Evolutionary conservation across 2,888 invertebrate species (phyloP).

Genomic region (Thecophora atra): DNA sequence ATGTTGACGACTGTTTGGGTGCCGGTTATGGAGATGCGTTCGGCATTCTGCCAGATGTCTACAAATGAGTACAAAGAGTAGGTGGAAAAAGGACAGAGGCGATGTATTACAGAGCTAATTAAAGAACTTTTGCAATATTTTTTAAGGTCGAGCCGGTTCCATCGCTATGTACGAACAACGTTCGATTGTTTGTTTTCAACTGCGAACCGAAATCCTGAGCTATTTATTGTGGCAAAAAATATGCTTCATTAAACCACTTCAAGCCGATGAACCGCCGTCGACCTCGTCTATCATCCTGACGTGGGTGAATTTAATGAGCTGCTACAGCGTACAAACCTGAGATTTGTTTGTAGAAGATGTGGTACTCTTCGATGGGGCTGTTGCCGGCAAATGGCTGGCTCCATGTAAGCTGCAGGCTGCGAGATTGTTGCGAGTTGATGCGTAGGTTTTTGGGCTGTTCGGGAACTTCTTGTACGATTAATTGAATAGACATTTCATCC

Average conservation of each 20-base stretch:
- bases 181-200: too few relatives aligned
- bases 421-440: constrained; percentile 84
- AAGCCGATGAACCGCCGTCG: too few relatives aligned
- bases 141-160: too few relatives aligned
- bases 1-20: constrained; percentile 84
- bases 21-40: constrained; percentile 83
- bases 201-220: not conserved
- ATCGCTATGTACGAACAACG: too few relatives aligned
- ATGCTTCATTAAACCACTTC: not conserved
- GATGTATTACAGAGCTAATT: constrained; percentile 5
- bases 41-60: constrained; percentile 85
- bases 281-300: too few relatives aligned
- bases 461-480: constrained; percentile 90
- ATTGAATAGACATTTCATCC: constrained; percentile 89
- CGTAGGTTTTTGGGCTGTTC: constrained; percentile 88
- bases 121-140: constrained; percentile 7
- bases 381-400: constrained; percentile 89
- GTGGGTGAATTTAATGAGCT: not conserved
- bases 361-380: constrained; percentile 87
- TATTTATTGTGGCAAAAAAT: constrained; percentile 10
- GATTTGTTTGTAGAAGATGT: constrained; percentile 88
- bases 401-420: constrained; percentile 88
- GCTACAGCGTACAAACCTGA: constrained; percentile 64
- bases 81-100: constrained; percentile 35
- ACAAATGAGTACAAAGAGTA: constrained; percentile 2